Percentiles rank a stretch among this genome's conserved stretches.
Evolutionary conservation across 2,888 invertebrate species (phyloP).

Genomic region (Abscondita cerata): DNA sequence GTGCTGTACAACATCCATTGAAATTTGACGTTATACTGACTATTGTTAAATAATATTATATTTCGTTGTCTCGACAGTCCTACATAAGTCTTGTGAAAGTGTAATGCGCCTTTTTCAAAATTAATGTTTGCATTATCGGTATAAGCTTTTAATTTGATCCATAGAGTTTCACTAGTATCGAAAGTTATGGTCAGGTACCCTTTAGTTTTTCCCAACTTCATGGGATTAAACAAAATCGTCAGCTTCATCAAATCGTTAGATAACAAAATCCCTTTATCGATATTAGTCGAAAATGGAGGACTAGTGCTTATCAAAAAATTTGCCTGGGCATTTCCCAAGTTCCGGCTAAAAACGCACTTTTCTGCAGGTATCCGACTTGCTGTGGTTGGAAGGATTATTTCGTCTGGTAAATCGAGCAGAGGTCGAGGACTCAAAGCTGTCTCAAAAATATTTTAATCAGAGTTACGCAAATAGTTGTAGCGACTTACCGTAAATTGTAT

Average conservation of each 20-base stretch:
- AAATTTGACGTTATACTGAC: constrained; percentile 62
- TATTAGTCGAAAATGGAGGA: constrained; percentile 62
- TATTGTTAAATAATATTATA: constrained; percentile 64
- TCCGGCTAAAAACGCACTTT: constrained; percentile 62
- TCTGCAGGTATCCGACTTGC: constrained; percentile 62
- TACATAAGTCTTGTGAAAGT: constrained; percentile 66
- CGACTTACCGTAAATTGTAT: constrained; percentile 68
- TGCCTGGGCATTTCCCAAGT: constrained; percentile 62
- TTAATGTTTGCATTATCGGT: constrained; percentile 61
- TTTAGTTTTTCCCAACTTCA: constrained; percentile 57
- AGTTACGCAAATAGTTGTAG: neutral
- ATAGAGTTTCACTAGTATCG: constrained; percentile 63
- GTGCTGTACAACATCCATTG: constrained; percentile 65
- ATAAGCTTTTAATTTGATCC: constrained; percentile 58
- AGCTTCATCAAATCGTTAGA: constrained; percentile 61
- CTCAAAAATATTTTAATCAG: no score
- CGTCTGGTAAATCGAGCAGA: constrained; percentile 67
- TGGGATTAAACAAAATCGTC: constrained; percentile 62
- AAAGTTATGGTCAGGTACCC: constrained; percentile 55
- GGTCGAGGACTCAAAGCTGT: constrained; percentile 58
- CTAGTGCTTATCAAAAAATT: constrained; percentile 59
- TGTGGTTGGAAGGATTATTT: constrained; percentile 61
- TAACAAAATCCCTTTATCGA: constrained; percentile 61
- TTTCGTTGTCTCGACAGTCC: constrained; percentile 63
- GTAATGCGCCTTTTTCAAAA: constrained; percentile 61